Percentiles rank a stretch among this genome's conserved stretches.
phyloP scores from a whole-genome alignment of 2,888 invertebrate species.

The Pedicia rivosa region DNA sequence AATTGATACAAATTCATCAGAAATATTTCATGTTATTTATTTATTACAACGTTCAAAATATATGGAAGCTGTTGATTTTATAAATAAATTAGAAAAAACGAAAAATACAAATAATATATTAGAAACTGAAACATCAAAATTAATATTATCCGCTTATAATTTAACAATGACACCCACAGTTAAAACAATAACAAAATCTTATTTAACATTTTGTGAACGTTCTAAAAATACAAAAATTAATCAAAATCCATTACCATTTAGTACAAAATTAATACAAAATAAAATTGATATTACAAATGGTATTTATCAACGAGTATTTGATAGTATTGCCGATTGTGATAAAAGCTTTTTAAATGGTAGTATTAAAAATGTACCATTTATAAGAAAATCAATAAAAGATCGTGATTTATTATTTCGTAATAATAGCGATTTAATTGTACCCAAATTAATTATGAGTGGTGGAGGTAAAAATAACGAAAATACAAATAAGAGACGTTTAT shows the following conservation, averaged over 20 bases:
- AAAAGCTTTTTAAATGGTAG: constrained; percentile 12
- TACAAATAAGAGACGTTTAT: constrained; percentile 18
- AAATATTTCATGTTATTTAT: constrained; percentile 24
- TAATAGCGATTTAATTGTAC: not conserved
- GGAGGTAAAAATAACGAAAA: constrained; percentile 19
- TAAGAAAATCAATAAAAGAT: constrained; percentile 19
- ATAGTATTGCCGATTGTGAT: constrained; percentile 20
- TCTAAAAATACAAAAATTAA: constrained; percentile 8
- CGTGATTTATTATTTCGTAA: constrained; percentile 14
- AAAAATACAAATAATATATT: constrained; percentile 1
- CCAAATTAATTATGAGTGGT: constrained; percentile 10
- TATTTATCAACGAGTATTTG: constrained; percentile 23
- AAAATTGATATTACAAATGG: constrained; percentile 15
- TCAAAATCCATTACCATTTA: constrained; percentile 24
- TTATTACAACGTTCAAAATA: constrained; percentile 26
- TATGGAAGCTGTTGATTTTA: constrained; percentile 25
- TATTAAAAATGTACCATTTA: constrained; percentile 22
- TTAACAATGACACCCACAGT: constrained; percentile 26
- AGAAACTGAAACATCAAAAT: constrained; percentile 19
- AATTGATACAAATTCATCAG: constrained; percentile 16
- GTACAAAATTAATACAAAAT: not conserved
- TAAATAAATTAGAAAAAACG: constrained; percentile 19
- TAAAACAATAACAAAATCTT: constrained; percentile 22
- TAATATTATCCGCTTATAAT: constrained; percentile 24
- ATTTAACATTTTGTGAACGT: constrained; percentile 20